Evolutionary conservation across 2,888 invertebrate species (phyloP).

Genomic region (Mylabris sibirica): DNA sequence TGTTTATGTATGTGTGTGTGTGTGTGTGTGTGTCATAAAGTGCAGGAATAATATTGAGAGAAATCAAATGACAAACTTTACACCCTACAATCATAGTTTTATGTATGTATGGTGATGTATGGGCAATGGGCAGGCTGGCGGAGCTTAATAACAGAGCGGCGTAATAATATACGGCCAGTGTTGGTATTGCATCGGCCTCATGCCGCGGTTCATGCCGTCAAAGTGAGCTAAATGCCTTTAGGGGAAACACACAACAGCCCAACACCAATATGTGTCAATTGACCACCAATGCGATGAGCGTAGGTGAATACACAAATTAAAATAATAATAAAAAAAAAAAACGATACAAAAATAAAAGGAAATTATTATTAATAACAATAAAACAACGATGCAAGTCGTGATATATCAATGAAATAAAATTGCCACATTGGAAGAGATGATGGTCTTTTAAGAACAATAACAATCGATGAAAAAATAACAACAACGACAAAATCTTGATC

Average conservation of each 20-base stretch:
- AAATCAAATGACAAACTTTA: conserved; percentile 59
- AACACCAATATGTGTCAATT: conserved; percentile 57
- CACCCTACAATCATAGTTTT: conserved; percentile 56
- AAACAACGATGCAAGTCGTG: neutral
- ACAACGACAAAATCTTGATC: neutral
- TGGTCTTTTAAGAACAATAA: neutral
- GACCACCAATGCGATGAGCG: conserved; percentile 36
- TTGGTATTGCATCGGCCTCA: conserved; percentile 49
- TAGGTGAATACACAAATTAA: neutral
- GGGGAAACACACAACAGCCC: conserved; percentile 38
- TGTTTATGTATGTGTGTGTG: too few relatives aligned
- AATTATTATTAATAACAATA: neutral
- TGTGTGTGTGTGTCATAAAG: neutral
- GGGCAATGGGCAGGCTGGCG: conserved; percentile 59
- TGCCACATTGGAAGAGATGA: neutral
- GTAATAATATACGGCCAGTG: conserved; percentile 55
- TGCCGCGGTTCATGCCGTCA: conserved; percentile 41
- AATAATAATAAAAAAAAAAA: neutral
- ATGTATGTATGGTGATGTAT: conserved; percentile 59
- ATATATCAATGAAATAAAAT: conserved; percentile 6
- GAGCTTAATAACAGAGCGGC: conserved; percentile 61
- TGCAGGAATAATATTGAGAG: conserved; percentile 45
- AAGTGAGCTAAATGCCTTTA: conserved; percentile 40
- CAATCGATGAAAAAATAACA: neutral
- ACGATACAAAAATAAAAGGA: too few relatives aligned